Evolutionary conservation across 2,113 vertebrate species (phyloP).

Genomic region (Actenoides lindsayi): DNA sequence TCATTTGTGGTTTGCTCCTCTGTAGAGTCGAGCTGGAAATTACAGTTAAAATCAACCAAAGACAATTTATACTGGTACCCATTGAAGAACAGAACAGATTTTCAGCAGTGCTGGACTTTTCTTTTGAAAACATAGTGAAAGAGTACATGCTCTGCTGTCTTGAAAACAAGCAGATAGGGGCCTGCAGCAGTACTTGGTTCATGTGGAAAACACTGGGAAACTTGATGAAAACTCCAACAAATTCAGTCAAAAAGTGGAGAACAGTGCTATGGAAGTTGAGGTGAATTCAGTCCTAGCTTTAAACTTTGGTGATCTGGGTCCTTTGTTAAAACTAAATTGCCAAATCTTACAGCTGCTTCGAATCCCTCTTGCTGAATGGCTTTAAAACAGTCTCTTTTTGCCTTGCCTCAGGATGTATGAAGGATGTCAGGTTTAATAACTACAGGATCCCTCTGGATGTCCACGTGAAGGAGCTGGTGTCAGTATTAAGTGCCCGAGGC

Average conservation of each 20-base stretch:
- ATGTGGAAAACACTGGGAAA: not conserved
- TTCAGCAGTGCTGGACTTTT: not conserved
- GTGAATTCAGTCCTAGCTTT: not conserved
- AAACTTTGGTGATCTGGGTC: not conserved
- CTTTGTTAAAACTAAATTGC: not conserved
- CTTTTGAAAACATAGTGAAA: not conserved
- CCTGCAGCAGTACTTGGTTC: not conserved
- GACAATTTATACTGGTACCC: not conserved
- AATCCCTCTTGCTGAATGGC: not conserved
- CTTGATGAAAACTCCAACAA: not conserved
- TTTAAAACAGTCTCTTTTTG: conserved; percentile 11
- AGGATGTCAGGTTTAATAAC: conserved; percentile 85
- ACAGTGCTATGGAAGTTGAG: not conserved
- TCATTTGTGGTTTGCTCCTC: not conserved
- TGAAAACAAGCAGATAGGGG: not conserved
- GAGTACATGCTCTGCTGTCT: not conserved
- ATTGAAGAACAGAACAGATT: not conserved
- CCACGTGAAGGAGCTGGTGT: conserved; percentile 78
- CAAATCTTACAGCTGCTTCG: conserved; percentile 7
- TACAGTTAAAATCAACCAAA: not conserved
- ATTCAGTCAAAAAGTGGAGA: not conserved
- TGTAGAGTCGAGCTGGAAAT: not conserved
- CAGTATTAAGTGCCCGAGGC: conserved; percentile 80
- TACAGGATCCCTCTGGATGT: conserved; percentile 83
- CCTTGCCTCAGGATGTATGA: conserved; percentile 83